phyloP scores from a whole-genome alignment of 1,140 invertebrate genomes.

The Habropoda laboriosa region DNA sequence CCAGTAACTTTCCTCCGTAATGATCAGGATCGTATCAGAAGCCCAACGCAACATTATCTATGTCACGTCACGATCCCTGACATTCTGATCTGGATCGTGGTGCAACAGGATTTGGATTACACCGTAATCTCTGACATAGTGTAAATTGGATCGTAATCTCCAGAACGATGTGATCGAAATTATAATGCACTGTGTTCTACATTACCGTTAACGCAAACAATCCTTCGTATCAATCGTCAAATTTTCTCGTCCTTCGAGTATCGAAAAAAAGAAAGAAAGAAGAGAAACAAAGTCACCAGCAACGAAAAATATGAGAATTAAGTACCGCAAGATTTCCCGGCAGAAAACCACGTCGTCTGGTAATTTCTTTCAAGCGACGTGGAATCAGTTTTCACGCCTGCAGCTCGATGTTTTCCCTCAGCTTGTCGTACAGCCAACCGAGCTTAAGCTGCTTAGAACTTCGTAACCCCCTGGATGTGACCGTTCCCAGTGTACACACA shows the following conservation, averaged over 20 bases:
- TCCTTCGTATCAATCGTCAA: too few species aligned
- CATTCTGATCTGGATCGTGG: neutral
- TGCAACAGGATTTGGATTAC: neutral
- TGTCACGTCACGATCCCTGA: neutral
- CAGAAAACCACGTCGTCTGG: neutral
- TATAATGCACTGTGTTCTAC: neutral
- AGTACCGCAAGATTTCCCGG: neutral
- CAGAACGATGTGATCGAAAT: neutral
- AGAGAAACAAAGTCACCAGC: too few species aligned
- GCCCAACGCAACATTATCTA: neutral
- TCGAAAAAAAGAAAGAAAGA: neutral
- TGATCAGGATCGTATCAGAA: neutral
- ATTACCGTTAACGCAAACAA: too few species aligned
- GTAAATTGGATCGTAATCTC: neutral
- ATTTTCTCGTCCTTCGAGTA: too few species aligned
- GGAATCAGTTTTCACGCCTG: constrained; percentile 1
- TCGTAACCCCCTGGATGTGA: constrained; percentile 9
- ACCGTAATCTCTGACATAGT: neutral
- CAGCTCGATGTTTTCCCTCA: constrained; percentile 21
- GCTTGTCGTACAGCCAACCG: constrained; percentile 8
- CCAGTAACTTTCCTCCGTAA: too few species aligned
- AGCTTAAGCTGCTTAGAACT: constrained; percentile 57
- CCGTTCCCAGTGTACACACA: neutral
- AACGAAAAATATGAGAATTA: too few species aligned
- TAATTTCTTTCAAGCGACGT: neutral